Percentiles rank a stretch among this genome's conserved stretches.
Conservation (phyloP, 2,888 invertebrate genomes). For the Xestia xanthographa region DNA sequence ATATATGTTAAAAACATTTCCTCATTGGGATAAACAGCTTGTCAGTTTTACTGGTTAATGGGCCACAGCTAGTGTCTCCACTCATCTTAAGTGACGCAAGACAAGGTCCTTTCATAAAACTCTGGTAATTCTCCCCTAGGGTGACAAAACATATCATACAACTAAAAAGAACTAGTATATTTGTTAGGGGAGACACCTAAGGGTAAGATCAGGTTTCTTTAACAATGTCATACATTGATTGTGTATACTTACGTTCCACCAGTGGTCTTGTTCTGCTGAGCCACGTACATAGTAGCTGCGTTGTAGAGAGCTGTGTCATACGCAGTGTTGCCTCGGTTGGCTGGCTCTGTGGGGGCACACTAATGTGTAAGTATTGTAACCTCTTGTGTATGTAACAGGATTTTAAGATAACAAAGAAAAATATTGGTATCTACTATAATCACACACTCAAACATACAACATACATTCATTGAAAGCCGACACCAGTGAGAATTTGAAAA, state of each 20-base stretch:
- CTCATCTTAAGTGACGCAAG: not conserved
- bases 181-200: not conserved
- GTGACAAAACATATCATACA: not conserved
- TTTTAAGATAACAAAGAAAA: not conserved
- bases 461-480: not conserved
- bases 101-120: not conserved
- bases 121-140: not conserved
- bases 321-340: conserved; percentile 94
- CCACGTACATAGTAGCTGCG: conserved; percentile 98
- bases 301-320: conserved; percentile 99
- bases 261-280: conserved; percentile 92
- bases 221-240: not conserved
- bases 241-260: conserved; percentile 83
- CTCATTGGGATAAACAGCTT: not conserved
- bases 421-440: not conserved
- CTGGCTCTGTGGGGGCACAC: conserved; percentile 76
- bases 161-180: not conserved
- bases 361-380: conserved; percentile 17
- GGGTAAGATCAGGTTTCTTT: not conserved
- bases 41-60: not conserved
- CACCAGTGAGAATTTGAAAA: conserved; percentile 1
- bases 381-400: not conserved
- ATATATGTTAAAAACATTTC: not conserved
- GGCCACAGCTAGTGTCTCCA: not conserved
- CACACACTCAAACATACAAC: not conserved